Evolutionary conservation across 2,888 invertebrate species (phyloP), one percentile per base, ranked within the genome.

Genomic region (Orthonevra nobilis): DNA sequence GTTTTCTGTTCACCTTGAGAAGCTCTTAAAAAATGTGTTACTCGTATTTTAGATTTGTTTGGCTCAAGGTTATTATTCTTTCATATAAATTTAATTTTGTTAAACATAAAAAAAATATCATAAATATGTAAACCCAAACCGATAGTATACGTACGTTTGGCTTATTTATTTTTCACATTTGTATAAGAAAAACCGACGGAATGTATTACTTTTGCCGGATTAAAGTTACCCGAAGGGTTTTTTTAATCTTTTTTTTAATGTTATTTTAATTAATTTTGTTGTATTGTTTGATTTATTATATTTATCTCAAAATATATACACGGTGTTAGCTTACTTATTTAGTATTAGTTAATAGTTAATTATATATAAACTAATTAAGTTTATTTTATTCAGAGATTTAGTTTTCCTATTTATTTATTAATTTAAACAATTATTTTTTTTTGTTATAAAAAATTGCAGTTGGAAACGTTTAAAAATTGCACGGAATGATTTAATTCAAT

Each of bases 371-470:
- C 17, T 30, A 30, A 60, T 44, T 20, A 26, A 19, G 34, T 26
- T n/a, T n/a, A n/a, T n/a, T n/a, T n/a, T n/a, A 20, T 46, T 34
- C 46, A 40, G 32, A 60, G 44, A 46, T 52, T 52, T 52, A 9
- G n/a, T 64, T 64, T 77, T 77, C 72, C 77, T 72, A 77, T 66
- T 75, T 75, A 75, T 75, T 75, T 75, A 75, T 75, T 75, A 26
- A 56, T 12, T 23, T 20, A 12, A 34, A 54, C 10, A 32, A 46
- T 46, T 26, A 44, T 34, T 44, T 6, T 40, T n/a, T 40, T 26
- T 38, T 30, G 23, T 42, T 26, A 14, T 23, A 64, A n/a, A 0
- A 23, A 56, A 56, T 79, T 79, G 79, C 79, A 79, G 68, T 79
- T 60, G 60, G 79, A 73, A 73, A 73, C 56, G 66, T 79, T 79